Percentiles rank a stretch among this genome's conserved stretches.
These are phyloP conservation scores for Tetraneura akinire DNA, from an alignment of 1,140 invertebrate genomes.

Conservation along the genomic window DNA sequence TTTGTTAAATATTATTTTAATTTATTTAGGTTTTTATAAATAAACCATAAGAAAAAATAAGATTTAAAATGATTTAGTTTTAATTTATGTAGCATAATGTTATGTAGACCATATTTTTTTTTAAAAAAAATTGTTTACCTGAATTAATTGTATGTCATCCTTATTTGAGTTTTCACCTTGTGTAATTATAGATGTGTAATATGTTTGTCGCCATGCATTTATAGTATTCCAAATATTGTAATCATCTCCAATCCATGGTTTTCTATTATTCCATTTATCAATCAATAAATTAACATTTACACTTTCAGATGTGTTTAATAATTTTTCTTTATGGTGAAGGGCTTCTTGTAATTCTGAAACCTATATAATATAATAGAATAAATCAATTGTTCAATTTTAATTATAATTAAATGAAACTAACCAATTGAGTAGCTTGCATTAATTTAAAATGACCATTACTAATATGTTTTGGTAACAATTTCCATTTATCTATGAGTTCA, in stretches of 20 bases:
- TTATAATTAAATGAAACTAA: not conserved
- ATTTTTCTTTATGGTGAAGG: not conserved
- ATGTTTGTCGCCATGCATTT: slow-evolving; percentile 37
- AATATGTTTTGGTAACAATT: slow-evolving; percentile 27
- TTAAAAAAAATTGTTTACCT: slow-evolving; percentile 2
- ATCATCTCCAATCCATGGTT: slow-evolving; percentile 27
- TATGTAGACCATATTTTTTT: not conserved
- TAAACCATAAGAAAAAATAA: too few relatives aligned
- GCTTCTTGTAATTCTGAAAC: slow-evolving; percentile 21
- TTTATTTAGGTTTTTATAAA: too few relatives aligned
- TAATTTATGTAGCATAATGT: too few relatives aligned
- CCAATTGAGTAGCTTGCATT: slow-evolving; percentile 42
- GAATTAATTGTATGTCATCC: not conserved
- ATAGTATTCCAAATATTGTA: slow-evolving; percentile 37
- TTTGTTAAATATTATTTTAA: too few relatives aligned
- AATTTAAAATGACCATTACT: slow-evolving; percentile 26
- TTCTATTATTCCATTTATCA: slow-evolving; percentile 26
- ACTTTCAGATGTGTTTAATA: not conserved
- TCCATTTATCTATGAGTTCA: slow-evolving; percentile 15
- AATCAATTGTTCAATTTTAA: not conserved
- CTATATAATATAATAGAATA: not conserved
- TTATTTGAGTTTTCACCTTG: not conserved
- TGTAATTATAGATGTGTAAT: slow-evolving; percentile 11
- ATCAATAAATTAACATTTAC: not conserved
- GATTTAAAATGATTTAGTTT: too few relatives aligned